phyloP scores from a whole-genome alignment of 2,113 vertebrate species.

The Terrapene triunguis region DNA sequence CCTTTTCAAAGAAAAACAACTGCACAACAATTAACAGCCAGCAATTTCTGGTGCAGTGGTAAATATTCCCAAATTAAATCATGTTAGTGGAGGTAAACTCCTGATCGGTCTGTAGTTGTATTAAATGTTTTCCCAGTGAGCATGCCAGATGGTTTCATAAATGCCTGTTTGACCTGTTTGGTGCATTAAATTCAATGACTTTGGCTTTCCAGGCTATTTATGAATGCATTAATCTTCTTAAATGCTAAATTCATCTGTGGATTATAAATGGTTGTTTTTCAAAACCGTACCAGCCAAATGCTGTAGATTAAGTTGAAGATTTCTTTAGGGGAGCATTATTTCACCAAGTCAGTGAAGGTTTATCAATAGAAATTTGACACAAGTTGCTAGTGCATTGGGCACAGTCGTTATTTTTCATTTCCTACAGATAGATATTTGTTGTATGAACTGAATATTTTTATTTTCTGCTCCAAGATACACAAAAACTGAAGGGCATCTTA shows the following conservation, averaged over 20 bases:
- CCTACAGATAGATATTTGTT: neutral
- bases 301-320: conserved; percentile 67
- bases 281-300: conserved; percentile 64
- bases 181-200: conserved; percentile 73
- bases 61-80: neutral
- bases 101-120: neutral
- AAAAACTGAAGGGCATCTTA: neutral
- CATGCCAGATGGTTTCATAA: conserved; percentile 69
- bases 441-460: neutral
- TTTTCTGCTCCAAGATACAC: neutral
- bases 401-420: conserved; percentile 48
- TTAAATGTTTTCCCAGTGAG: neutral
- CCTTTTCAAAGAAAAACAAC: neutral
- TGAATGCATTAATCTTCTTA: conserved; percentile 86
- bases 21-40: neutral
- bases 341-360: conserved; percentile 47
- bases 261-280: conserved; percentile 73
- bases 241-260: conserved; percentile 72
- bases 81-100: neutral
- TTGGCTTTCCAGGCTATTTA: conserved; percentile 81
- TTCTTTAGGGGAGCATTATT: conserved; percentile 41
- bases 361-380: conserved; percentile 45
- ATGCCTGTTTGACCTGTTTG: conserved; percentile 66
- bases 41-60: neutral
- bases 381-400: conserved; percentile 2